These are phyloP conservation scores for Cryptoprocta ferox DNA, from an alignment of 2,797 vertebrate species.

Conservation along the genomic window DNA sequence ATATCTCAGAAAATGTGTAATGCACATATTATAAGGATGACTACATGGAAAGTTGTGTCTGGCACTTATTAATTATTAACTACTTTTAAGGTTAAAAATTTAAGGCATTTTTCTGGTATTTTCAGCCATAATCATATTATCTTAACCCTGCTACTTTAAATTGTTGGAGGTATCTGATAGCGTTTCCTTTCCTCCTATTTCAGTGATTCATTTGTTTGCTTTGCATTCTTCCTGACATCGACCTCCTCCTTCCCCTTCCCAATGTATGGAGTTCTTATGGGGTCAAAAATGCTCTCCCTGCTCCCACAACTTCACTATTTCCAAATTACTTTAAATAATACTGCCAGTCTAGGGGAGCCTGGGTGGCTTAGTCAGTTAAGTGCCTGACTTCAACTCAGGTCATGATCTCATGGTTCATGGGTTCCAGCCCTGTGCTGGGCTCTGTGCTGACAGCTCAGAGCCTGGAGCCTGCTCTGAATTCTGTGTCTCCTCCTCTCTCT, in stretches of 20 bases:
- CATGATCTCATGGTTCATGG: too few relatives aligned
- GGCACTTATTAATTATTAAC: not conserved
- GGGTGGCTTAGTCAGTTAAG: too few relatives aligned
- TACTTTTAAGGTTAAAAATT: conserved; percentile 38
- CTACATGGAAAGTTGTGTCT: not conserved
- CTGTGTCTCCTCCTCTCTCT: too few relatives aligned
- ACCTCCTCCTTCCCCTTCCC: not conserved
- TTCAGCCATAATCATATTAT: not conserved
- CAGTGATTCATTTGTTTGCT: not conserved
- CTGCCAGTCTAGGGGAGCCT: not conserved
- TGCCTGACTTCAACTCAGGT: too few relatives aligned
- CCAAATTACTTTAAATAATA: not conserved
- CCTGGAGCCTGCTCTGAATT: too few relatives aligned
- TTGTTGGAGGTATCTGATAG: not conserved
- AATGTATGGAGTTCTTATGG: not conserved
- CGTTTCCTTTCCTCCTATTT: not conserved
- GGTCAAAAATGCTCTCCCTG: not conserved
- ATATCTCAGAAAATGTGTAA: not conserved
- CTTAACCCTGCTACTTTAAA: not conserved
- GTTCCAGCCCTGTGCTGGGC: too few relatives aligned
- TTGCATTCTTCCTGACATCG: not conserved
- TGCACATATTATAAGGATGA: not conserved
- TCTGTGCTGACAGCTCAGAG: too few relatives aligned
- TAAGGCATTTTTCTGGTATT: conserved; percentile 9
- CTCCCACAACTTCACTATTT: not conserved